Percentiles rank a stretch among this genome's conserved stretches.
Evolutionary conservation across 64 coral and sea anemone genomes (phyloP).

Genomic region (Platygyra sinensis): DNA sequence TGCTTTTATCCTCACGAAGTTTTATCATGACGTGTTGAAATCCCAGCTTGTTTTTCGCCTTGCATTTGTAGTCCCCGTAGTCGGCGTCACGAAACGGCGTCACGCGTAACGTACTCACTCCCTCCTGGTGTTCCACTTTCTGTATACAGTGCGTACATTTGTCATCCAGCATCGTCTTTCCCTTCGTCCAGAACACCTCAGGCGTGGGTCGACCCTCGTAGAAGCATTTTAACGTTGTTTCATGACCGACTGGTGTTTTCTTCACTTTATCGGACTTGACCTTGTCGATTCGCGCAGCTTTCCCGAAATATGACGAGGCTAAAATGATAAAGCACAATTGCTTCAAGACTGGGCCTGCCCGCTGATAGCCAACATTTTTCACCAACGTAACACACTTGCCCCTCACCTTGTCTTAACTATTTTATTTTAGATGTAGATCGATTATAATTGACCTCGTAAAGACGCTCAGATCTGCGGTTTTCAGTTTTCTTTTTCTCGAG

Average conservation of each 20-base stretch:
- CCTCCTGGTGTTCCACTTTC: conserved; percentile 28
- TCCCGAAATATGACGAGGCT: neutral
- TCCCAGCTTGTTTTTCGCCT: conserved; percentile 50
- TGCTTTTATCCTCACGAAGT: conserved; percentile 38
- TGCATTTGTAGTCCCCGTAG: conserved; percentile 58
- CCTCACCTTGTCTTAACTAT: no score
- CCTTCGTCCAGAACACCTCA: conserved; percentile 35
- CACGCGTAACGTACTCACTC: conserved; percentile 52
- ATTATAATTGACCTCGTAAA: no score
- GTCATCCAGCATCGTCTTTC: conserved; percentile 7
- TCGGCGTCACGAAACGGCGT: conserved; percentile 60
- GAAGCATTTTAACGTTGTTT: conserved; percentile 27
- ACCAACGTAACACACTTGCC: neutral
- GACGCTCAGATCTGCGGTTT: no score
- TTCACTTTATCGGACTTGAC: neutral
- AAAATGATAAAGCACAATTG: neutral
- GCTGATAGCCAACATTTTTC: no score
- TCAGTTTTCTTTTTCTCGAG: no score
- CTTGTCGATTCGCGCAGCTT: conserved; percentile 46
- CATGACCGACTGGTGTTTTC: neutral
- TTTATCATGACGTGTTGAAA: conserved; percentile 35
- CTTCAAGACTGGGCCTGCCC: no score
- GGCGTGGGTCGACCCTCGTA: conserved; percentile 41
- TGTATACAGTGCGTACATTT: conserved; percentile 41
- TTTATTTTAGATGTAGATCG: no score